Conservation (phyloP, 2,888 invertebrate genomes). For the Atethmia centrago region DNA sequence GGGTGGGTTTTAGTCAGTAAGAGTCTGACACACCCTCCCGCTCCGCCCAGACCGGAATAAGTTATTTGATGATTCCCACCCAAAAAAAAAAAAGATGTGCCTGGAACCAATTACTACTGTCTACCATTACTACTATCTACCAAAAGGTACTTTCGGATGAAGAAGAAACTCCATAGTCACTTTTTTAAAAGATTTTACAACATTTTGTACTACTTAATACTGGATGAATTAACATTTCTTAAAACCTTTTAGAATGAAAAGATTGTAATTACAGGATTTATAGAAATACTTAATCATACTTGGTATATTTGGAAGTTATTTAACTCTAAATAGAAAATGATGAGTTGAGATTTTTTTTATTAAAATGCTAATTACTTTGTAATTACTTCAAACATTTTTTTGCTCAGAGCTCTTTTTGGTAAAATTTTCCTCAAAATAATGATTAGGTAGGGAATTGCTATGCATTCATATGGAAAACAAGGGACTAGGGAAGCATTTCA, state of each 20-base stretch:
- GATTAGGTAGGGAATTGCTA: slow-evolving; percentile 1
- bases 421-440: slow-evolving; percentile 15
- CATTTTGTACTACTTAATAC: background rate
- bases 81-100: no score
- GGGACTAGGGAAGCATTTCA: background rate
- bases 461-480: slow-evolving; percentile 17
- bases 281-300: slow-evolving; percentile 4
- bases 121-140: no score
- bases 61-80: no score
- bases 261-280: slow-evolving; percentile 1
- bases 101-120: no score
- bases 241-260: background rate
- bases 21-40: no score
- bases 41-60: no score
- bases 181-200: background rate
- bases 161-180: no score
- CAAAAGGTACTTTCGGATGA: no score
- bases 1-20: no score
- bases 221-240: background rate
- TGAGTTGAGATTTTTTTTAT: slow-evolving; percentile 23
- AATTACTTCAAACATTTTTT: slow-evolving; percentile 42
- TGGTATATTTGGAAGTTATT: slow-evolving; percentile 5
- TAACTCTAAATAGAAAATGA: slow-evolving; percentile 20
- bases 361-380: slow-evolving; percentile 49
- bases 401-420: background rate